phyloP scores from a whole-genome alignment of 1,140 invertebrate genomes.

The Drosophila orena region DNA sequence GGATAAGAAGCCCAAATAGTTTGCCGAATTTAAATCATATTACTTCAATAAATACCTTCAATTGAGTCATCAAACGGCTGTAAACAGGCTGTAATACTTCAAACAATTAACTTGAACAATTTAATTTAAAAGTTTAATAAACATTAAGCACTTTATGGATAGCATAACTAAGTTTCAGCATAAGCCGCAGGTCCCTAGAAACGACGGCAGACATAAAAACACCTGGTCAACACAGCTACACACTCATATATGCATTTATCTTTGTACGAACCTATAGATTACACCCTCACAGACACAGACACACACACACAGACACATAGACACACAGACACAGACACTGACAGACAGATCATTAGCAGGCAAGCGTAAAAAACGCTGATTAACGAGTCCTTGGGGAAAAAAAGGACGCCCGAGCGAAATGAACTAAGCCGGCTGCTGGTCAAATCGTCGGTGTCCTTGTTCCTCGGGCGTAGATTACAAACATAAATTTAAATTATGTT shows the following conservation, averaged over 20 bases:
- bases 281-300: conserved; percentile 1
- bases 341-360: conserved; percentile 78
- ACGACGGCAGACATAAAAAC: conserved; percentile 23
- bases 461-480: conserved; percentile 57
- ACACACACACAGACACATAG: conserved; percentile 47
- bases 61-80: not conserved
- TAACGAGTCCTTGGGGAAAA: conserved; percentile 73
- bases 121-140: no score
- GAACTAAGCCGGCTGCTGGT: conserved; percentile 35
- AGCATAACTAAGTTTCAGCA: conserved; percentile 65
- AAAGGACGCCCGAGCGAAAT: conserved; percentile 20
- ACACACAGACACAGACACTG: conserved; percentile 10
- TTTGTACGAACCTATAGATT: not conserved
- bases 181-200: conserved; percentile 38
- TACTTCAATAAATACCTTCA: conserved; percentile 13
- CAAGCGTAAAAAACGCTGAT: conserved; percentile 81
- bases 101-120: no score
- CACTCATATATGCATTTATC: not conserved
- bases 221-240: conserved; percentile 30
- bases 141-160: conserved; percentile 5
- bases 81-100: no score
- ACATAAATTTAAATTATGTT: conserved; percentile 83
- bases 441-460: conserved; percentile 29
- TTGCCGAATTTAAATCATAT: conserved; percentile 12
- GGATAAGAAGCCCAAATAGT: conserved; percentile 6